phyloP scores from a whole-genome alignment of 2,797 vertebrate genomes.

The Telmatherina bonti region DNA sequence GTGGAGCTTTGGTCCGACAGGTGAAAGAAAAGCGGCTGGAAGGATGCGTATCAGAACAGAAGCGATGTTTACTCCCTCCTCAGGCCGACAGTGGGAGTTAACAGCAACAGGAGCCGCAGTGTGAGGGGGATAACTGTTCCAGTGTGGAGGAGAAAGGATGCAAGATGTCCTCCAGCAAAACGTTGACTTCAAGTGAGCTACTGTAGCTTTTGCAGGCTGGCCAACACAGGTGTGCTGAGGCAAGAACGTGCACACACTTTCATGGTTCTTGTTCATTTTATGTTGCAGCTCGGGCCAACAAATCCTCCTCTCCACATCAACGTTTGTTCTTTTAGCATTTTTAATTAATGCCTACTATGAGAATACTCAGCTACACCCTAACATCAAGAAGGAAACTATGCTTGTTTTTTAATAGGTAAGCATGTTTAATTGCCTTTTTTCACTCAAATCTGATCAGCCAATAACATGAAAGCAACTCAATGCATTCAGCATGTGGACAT shows the following conservation, averaged over 20 bases:
- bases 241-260: not conserved
- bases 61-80: constrained; percentile 61
- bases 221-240: constrained; percentile 29
- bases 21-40: constrained; percentile 42
- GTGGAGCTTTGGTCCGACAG: constrained; percentile 34
- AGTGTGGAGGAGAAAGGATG: constrained; percentile 50
- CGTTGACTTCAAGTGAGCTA: not conserved
- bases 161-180: constrained; percentile 40
- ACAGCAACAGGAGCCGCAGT: constrained; percentile 23
- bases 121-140: constrained; percentile 46
- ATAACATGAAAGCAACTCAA: too few species aligned
- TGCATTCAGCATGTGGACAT: too few species aligned
- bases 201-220: not conserved
- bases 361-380: too few species aligned
- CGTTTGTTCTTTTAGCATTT: too few species aligned
- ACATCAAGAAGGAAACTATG: too few species aligned
- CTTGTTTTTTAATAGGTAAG: too few species aligned
- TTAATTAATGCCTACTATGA: not conserved
- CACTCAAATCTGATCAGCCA: too few species aligned
- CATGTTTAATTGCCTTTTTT: too few species aligned
- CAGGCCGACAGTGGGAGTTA: constrained; percentile 64
- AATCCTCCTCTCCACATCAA: not conserved
- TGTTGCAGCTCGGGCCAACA: not conserved
- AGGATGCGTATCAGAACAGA: constrained; percentile 25
- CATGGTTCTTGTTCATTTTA: not conserved